Evolutionary conservation across 2,113 vertebrate species (phyloP).

Genomic region (Oryctolagus cuniculus): DNA sequence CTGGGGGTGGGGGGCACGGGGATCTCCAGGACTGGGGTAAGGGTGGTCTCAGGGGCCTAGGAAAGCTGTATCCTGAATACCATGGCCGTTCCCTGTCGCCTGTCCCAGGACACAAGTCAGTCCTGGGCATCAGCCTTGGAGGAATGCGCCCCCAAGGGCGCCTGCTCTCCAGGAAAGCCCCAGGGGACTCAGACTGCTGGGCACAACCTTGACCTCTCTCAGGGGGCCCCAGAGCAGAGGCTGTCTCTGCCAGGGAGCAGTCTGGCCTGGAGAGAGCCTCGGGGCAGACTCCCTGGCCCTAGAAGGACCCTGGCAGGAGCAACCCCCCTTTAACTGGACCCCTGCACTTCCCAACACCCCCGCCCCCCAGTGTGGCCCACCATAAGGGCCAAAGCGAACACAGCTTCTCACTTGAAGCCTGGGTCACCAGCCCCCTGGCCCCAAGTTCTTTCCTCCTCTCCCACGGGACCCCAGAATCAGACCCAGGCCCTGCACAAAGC

Average conservation of each 20-base stretch:
- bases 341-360: not conserved
- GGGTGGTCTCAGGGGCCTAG: not conserved
- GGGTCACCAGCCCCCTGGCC: not conserved
- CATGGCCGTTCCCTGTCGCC: not conserved
- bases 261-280: not conserved
- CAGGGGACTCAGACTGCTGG: not conserved
- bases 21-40: not conserved
- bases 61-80: not conserved
- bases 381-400: not conserved
- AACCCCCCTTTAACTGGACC: not conserved
- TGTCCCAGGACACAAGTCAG: not conserved
- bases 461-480: not conserved
- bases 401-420: not conserved
- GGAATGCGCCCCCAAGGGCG: not conserved
- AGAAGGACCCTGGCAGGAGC: not conserved
- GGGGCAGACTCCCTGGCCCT: not conserved
- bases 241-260: not conserved
- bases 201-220: not conserved
- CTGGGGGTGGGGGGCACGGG: not conserved
- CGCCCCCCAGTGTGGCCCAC: not conserved
- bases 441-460: not conserved
- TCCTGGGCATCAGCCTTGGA: not conserved
- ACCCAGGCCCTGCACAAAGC: not conserved
- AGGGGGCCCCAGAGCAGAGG: not conserved
- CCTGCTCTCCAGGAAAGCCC: not conserved